These are phyloP conservation scores for Nasonia oneida DNA, from an alignment of 2,888 invertebrate genomes.

Conservation along the genomic window DNA sequence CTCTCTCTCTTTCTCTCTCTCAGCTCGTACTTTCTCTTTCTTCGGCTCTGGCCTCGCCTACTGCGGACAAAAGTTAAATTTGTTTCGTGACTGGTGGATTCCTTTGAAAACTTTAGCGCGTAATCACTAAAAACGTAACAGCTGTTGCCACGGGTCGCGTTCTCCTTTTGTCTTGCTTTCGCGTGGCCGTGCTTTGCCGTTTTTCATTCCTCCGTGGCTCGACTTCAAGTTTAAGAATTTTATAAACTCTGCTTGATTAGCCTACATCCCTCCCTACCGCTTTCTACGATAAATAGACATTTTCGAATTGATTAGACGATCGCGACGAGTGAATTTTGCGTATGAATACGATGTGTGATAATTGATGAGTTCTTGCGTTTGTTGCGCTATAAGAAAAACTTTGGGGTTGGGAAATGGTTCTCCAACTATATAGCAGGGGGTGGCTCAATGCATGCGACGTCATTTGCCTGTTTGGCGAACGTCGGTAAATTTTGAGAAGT, in stretches of 20 bases:
- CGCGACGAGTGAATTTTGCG: background rate
- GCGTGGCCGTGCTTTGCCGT: conserved; percentile 7
- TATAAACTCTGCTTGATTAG: conserved; percentile 18
- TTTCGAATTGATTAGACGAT: background rate
- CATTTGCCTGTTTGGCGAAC: background rate
- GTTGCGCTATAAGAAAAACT: background rate
- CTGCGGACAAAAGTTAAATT: conserved; percentile 49
- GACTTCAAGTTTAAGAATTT: background rate
- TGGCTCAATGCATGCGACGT: background rate
- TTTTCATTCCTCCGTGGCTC: conserved; percentile 31
- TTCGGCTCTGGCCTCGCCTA: background rate
- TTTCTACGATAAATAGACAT: background rate
- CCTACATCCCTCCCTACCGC: background rate
- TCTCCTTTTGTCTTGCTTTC: conserved; percentile 43
- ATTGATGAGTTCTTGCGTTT: background rate
- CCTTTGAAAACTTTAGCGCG: conserved; percentile 35
- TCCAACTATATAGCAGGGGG: background rate
- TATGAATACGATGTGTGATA: background rate
- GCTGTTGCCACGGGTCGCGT: conserved; percentile 12
- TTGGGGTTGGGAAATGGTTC: background rate
- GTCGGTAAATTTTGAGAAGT: background rate
- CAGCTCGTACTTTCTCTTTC: background rate
- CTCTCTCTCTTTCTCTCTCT: background rate
- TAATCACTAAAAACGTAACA: conserved; percentile 45
- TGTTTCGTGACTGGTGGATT: conserved; percentile 49